Conservation (phyloP, 2,888 invertebrate species). For the Prosopocoilus inquinatus region DNA sequence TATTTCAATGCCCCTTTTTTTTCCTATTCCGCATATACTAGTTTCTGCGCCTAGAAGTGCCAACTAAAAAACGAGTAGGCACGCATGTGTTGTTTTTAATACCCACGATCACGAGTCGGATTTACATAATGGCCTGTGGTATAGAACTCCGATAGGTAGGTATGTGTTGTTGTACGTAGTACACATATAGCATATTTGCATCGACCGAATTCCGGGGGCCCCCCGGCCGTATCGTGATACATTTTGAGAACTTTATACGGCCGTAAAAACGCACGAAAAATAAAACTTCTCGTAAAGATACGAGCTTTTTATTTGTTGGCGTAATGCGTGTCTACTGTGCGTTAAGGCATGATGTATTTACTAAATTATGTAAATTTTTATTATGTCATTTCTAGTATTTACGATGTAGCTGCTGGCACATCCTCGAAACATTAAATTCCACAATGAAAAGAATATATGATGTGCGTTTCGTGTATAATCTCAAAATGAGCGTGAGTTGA, state of each 20-base stretch:
- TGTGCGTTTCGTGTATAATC: no score
- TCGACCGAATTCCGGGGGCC: constrained; percentile 22
- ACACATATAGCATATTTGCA: constrained; percentile 21
- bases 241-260: constrained; percentile 32
- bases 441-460: no score
- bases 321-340: no score
- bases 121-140: constrained; percentile 33
- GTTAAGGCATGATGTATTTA: no score
- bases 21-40: no score
- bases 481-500: no score
- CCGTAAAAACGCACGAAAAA: not conserved
- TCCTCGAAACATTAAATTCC: no score
- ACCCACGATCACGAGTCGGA: constrained; percentile 33
- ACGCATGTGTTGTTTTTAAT: constrained; percentile 36
- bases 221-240: constrained; percentile 32
- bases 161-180: no score
- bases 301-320: constrained; percentile 5
- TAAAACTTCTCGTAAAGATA: not conserved
- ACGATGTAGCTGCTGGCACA: no score
- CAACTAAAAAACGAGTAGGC: constrained; percentile 34
- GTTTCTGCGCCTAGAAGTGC: not conserved
- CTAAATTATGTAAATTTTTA: no score
- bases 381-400: no score
- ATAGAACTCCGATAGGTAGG: constrained; percentile 24
- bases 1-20: no score